Percentiles rank a stretch among this genome's conserved stretches.
Conservation (phyloP, 2,797 vertebrate genomes). For the Astyanax mexicanus region DNA sequence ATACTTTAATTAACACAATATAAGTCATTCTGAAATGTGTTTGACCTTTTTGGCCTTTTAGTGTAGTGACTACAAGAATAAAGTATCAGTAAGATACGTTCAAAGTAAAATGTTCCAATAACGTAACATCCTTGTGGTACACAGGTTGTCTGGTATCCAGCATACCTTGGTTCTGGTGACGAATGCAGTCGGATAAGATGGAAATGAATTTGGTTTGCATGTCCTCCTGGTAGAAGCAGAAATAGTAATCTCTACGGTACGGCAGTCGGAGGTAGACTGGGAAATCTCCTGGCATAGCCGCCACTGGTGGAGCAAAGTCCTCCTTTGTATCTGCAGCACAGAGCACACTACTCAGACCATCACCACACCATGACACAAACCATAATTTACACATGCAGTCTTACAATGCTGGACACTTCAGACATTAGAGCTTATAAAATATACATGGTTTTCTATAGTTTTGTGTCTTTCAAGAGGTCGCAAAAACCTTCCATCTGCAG, state of each 20-base stretch:
- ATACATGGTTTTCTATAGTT: neutral
- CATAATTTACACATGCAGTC: neutral
- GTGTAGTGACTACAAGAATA: too few relatives aligned
- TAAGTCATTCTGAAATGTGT: too few relatives aligned
- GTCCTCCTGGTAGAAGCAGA: constrained; percentile 80
- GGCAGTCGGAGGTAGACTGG: constrained; percentile 91
- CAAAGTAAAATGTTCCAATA: too few relatives aligned
- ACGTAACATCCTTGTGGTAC: too few relatives aligned
- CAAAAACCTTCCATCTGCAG: too few relatives aligned
- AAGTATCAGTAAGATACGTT: too few relatives aligned
- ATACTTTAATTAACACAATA: too few relatives aligned
- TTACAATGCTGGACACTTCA: neutral
- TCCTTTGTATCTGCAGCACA: constrained; percentile 76
- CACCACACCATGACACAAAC: neutral
- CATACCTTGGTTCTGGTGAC: constrained; percentile 88
- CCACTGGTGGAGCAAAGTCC: constrained; percentile 76
- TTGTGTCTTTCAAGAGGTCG: too few relatives aligned
- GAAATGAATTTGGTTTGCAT: constrained; percentile 79
- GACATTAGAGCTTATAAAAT: neutral
- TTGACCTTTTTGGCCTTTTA: too few relatives aligned
- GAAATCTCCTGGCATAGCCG: constrained; percentile 82
- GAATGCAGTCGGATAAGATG: constrained; percentile 84
- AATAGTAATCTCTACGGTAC: constrained; percentile 85
- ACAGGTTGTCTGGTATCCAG: too few relatives aligned
- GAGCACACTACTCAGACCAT: constrained; percentile 2